Evolutionary conservation across 2,888 invertebrate species (phyloP).

Genomic region (Callyntrura sp.): DNA sequence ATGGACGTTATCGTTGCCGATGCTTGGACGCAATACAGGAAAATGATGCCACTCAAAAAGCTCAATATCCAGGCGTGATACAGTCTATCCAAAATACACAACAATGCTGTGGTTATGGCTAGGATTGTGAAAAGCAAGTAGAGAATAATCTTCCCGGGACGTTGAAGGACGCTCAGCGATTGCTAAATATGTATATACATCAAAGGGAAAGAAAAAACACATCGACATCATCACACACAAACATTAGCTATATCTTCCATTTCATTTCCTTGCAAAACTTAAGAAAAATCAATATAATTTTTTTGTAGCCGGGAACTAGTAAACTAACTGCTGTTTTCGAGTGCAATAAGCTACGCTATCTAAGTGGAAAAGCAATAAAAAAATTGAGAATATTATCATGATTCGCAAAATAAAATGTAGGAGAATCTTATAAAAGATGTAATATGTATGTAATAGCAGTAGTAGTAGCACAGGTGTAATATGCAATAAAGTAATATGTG

Average conservation of each 20-base stretch:
- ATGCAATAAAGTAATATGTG: not conserved
- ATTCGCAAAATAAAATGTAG: not conserved
- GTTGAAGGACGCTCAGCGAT: conserved; percentile 74
- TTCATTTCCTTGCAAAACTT: not conserved
- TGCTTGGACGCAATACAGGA: conserved; percentile 80
- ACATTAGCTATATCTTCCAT: not conserved
- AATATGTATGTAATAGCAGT: no score
- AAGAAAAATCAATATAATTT: not conserved
- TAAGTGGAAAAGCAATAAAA: conserved; percentile 32
- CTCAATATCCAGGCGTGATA: conserved; percentile 79
- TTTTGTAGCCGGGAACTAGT: not conserved
- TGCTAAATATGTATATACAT: conserved; percentile 31
- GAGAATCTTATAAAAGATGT: not conserved
- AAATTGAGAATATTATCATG: not conserved
- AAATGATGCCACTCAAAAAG: conserved; percentile 78
- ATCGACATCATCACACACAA: not conserved
- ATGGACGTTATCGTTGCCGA: conserved; percentile 76
- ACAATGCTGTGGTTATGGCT: conserved; percentile 72
- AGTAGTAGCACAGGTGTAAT: conserved; percentile 13
- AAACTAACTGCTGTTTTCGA: not conserved
- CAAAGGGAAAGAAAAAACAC: conserved; percentile 28
- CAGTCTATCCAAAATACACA: conserved; percentile 78
- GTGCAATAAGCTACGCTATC: not conserved
- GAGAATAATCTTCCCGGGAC: conserved; percentile 78
- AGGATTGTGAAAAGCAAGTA: conserved; percentile 79